A percentile compares a stretch with the other conserved stretches of the same genome.
These are phyloP conservation scores for Phalanger gymnotis DNA, from an alignment of 2,797 vertebrate species.

Conservation along the genomic window DNA sequence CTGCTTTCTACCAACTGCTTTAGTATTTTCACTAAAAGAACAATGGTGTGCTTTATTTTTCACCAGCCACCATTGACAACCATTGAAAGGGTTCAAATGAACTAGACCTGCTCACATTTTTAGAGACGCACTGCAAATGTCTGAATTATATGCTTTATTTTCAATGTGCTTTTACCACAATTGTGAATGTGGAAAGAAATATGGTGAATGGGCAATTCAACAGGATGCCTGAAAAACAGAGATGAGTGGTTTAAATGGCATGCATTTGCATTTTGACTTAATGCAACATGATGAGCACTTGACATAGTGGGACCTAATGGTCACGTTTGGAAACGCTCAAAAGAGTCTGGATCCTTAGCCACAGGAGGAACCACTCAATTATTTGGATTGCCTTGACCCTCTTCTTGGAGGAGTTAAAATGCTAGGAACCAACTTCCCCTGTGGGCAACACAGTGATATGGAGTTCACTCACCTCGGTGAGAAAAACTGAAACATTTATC, in stretches of 20 bases:
- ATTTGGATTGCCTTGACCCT: not conserved
- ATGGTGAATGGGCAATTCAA: not conserved
- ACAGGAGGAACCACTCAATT: not conserved
- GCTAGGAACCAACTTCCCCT: not conserved
- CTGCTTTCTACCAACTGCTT: not conserved
- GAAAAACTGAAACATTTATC: slow-evolving; percentile 6
- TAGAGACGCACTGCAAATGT: not conserved
- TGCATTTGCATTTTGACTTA: not conserved
- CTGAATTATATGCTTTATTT: slow-evolving; percentile 1
- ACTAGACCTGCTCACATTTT: not conserved
- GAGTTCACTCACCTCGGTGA: not conserved
- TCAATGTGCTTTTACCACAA: not conserved
- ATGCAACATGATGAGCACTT: not conserved
- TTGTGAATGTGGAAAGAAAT: not conserved
- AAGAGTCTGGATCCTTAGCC: not conserved
- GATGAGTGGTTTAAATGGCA: not conserved
- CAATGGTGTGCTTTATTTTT: not conserved
- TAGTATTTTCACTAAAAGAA: not conserved
- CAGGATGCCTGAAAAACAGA: not conserved
- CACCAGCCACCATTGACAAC: not conserved
- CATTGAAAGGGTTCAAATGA: not conserved
- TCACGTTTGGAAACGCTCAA: not conserved
- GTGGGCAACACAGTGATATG: not conserved
- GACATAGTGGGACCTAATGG: not conserved
- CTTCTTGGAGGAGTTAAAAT: not conserved